A percentile compares a stretch with the other conserved stretches of the same genome.
Evolutionary conservation across 2,888 invertebrate species (phyloP).

Genomic region (Chymomyza amoena): DNA sequence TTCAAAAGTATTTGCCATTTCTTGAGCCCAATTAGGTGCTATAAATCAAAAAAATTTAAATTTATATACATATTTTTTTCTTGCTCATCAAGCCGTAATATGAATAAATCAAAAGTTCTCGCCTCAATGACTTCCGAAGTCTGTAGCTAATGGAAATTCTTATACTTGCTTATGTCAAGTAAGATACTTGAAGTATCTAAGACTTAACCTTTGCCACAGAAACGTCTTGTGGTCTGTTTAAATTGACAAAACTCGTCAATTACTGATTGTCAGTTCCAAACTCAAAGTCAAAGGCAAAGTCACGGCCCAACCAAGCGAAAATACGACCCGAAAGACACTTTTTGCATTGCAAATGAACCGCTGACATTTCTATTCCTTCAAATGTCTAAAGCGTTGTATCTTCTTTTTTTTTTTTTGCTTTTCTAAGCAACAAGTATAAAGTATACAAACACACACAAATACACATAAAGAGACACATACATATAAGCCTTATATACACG

Average conservation of each 20-base stretch:
- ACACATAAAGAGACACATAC: not conserved
- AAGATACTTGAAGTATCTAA: too few species aligned
- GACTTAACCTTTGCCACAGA: not conserved
- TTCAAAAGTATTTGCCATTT: not conserved
- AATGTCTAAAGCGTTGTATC: not conserved
- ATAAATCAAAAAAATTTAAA: not conserved
- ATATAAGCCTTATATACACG: not conserved
- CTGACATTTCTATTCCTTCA: not conserved
- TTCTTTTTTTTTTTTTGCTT: conserved; percentile 5
- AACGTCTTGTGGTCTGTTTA: not conserved
- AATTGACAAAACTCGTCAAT: conserved; percentile 34
- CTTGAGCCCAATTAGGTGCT: not conserved
- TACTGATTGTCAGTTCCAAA: conserved; percentile 31
- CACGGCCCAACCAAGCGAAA: not conserved
- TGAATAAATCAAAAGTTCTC: not conserved
- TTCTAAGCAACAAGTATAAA: conserved; percentile 49
- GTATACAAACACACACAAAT: not conserved
- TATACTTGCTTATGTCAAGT: not conserved
- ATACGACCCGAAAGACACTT: not conserved
- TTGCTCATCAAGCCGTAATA: not conserved
- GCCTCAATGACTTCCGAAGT: not conserved
- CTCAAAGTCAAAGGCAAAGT: conserved; percentile 7
- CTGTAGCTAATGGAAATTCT: not conserved
- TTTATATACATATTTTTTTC: not conserved
- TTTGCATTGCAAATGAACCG: conserved; percentile 9